Conservation (phyloP, 2,888 invertebrate species). For the Heliothis peltigera region DNA sequence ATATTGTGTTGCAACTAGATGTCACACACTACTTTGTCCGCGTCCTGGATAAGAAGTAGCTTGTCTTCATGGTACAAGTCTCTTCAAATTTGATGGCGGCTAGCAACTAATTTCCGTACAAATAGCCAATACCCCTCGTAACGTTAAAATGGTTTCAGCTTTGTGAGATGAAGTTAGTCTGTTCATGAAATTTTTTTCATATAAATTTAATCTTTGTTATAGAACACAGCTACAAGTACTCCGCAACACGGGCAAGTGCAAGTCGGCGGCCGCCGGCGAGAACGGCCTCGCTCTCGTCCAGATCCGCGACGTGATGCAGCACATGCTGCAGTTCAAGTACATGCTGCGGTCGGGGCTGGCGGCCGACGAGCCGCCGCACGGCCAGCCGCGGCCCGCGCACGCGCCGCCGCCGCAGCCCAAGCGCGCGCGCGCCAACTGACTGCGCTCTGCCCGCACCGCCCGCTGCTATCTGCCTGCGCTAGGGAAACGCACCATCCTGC, state of each 20-base stretch:
- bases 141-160: too few relatives aligned
- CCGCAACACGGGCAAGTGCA: constrained; percentile 93
- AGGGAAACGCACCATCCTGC: too few relatives aligned
- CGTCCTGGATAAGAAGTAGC: too few relatives aligned
- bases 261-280: constrained; percentile 90
- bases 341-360: constrained; percentile 91
- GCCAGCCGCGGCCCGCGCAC: constrained; percentile 64
- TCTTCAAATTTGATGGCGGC: too few relatives aligned
- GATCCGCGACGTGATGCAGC: constrained; percentile 95
- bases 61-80: too few relatives aligned
- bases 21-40: too few relatives aligned
- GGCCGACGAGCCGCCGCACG: constrained; percentile 68
- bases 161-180: too few relatives aligned
- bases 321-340: constrained; percentile 96
- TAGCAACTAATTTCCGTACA: too few relatives aligned
- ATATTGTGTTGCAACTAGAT: too few relatives aligned
- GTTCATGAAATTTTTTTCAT: too few relatives aligned
- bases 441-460: rapidly evolving
- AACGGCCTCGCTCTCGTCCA: constrained; percentile 95
- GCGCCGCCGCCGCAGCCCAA: constrained; percentile 64
- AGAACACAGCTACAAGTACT: constrained; percentile 94
- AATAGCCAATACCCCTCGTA: too few relatives aligned
- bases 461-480: too few relatives aligned
- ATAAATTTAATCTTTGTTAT: not conserved
- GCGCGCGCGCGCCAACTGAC: constrained; percentile 82